Conservation (phyloP, 2,113 vertebrate species). For the Erpornis zantholeuca region DNA sequence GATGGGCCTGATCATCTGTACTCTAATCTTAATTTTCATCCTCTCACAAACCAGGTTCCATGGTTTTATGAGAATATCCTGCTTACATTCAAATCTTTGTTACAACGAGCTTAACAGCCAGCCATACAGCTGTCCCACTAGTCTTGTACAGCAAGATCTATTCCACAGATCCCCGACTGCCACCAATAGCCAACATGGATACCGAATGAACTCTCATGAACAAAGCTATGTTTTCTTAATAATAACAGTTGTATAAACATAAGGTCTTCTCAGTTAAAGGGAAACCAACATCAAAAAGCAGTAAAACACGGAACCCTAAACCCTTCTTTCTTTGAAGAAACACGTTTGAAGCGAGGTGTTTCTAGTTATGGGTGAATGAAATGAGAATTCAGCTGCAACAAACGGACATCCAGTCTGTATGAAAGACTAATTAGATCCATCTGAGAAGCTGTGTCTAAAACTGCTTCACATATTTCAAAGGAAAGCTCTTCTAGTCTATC, state of each 20-base stretch:
- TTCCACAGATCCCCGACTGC: slow-evolving; percentile 55
- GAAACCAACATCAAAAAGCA: slow-evolving; percentile 89
- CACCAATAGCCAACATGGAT: slow-evolving; percentile 67
- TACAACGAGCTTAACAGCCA: background rate
- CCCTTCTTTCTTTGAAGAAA: slow-evolving; percentile 80
- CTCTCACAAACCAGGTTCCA: background rate
- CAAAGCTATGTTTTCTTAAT: slow-evolving; percentile 82
- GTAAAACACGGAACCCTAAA: slow-evolving; percentile 85
- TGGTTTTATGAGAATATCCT: background rate
- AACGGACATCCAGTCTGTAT: slow-evolving; percentile 79
- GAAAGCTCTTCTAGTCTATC: slow-evolving; percentile 67
- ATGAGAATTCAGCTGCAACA: slow-evolving; percentile 85
- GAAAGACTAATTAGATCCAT: slow-evolving; percentile 90
- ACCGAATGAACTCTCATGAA: slow-evolving; percentile 71
- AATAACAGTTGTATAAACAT: slow-evolving; percentile 92
- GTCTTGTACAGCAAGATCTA: slow-evolving; percentile 16
- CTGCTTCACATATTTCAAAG: slow-evolving; percentile 81
- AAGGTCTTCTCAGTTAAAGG: slow-evolving; percentile 84
- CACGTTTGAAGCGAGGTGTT: slow-evolving; percentile 86
- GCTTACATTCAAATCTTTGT: background rate
- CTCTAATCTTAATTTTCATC: background rate
- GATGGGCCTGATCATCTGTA: background rate
- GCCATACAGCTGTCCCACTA: slow-evolving; percentile 15
- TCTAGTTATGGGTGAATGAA: slow-evolving; percentile 88
- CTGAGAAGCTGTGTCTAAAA: slow-evolving; percentile 79